phyloP scores from a whole-genome alignment of 2,888 invertebrate species.

The Julus scanicus region DNA sequence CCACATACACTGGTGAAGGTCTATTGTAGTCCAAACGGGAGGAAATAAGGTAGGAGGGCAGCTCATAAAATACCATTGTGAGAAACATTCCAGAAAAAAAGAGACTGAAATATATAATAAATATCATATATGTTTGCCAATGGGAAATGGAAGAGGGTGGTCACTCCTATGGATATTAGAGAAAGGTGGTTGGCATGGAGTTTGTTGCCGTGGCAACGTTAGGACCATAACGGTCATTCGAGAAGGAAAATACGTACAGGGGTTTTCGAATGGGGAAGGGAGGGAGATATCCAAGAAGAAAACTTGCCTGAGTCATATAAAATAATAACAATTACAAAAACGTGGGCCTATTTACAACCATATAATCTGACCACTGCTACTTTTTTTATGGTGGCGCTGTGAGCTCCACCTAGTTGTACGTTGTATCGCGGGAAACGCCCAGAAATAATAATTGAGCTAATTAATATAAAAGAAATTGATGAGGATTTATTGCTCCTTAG shows the following conservation, averaged over 20 bases:
- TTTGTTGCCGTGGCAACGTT: neutral
- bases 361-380: neutral
- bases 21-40: neutral
- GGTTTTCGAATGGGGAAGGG: neutral
- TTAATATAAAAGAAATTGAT: slow-evolving; percentile 16
- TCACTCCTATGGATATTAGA: slow-evolving; percentile 22
- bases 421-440: neutral
- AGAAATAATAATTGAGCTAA: neutral
- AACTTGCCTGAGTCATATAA: neutral
- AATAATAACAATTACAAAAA: slow-evolving; percentile 19
- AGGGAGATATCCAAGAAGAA: neutral
- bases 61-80: neutral
- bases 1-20: no score
- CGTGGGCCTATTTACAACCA: neutral
- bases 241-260: neutral
- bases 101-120: neutral
- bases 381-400: neutral
- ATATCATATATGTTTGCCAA: neutral
- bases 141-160: neutral
- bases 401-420: neutral
- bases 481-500: neutral
- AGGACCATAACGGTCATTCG: neutral
- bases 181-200: slow-evolving; percentile 21
- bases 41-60: neutral
- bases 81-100: neutral